Conservation (phyloP, 92 coral and sea anemone species). For the Palythoa grandis region DNA sequence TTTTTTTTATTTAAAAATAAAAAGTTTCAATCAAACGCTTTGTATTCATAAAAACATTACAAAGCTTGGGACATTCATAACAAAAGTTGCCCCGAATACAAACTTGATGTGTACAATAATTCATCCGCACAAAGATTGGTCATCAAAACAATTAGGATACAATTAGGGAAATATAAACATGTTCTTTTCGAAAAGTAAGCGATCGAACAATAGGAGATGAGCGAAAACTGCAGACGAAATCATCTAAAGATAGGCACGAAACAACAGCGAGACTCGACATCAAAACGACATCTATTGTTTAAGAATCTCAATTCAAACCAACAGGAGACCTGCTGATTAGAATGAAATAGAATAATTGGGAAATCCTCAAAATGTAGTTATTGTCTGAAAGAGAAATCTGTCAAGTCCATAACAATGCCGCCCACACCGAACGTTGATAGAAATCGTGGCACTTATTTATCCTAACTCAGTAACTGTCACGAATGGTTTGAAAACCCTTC, state of each 20-base stretch:
- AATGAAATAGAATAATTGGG: slow-evolving; percentile 13
- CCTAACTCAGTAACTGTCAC: neutral
- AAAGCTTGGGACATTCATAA: neutral
- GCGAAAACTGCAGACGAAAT: neutral
- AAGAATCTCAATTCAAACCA: slow-evolving; percentile 17
- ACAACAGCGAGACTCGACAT: neutral
- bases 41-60: neutral
- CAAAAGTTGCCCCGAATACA: neutral
- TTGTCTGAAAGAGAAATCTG: slow-evolving; percentile 33
- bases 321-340: slow-evolving; percentile 36
- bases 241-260: neutral
- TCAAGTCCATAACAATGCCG: slow-evolving; percentile 33
- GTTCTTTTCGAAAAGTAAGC: slow-evolving; percentile 39
- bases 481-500: slow-evolving; percentile 3
- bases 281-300: slow-evolving; percentile 1
- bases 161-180: slow-evolving; percentile 38
- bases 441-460: slow-evolving; percentile 9
- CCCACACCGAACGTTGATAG: slow-evolving; percentile 33
- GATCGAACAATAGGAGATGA: slow-evolving; percentile 32
- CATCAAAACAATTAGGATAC: slow-evolving; percentile 33
- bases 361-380: slow-evolving; percentile 33
- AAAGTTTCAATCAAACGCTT: slow-evolving; percentile 4
- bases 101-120: slow-evolving; percentile 5
- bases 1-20: neutral
- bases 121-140: neutral